phyloP scores from a whole-genome alignment of 2,888 invertebrate species.

The Tachina lurida region DNA sequence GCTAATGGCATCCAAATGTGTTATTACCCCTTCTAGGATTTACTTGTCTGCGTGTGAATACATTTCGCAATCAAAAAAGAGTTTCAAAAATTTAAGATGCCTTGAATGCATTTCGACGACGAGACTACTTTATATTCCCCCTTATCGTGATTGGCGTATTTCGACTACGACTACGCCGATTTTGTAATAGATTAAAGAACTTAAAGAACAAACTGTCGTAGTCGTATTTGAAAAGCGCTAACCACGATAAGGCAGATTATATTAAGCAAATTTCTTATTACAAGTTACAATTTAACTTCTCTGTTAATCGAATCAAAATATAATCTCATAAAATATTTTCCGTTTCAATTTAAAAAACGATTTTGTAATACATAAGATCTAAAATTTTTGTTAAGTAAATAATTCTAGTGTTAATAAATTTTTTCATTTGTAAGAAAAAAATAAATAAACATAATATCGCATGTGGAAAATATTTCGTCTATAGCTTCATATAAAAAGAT shows the following conservation, averaged over 20 bases:
- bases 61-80: too few species aligned
- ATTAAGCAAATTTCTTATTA: not conserved
- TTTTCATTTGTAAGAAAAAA: slow-evolving; percentile 31
- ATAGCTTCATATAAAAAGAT: slow-evolving; percentile 61
- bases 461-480: slow-evolving; percentile 52
- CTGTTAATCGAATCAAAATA: not conserved
- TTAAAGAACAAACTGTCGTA: too few species aligned
- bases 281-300: not conserved
- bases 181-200: too few species aligned
- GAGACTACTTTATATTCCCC: not conserved
- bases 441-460: slow-evolving; percentile 49
- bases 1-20: too few species aligned
- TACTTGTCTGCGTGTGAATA: too few species aligned
- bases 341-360: slow-evolving; percentile 20
- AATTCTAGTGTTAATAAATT: not conserved
- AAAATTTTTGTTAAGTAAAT: slow-evolving; percentile 7
- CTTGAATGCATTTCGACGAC: not conserved
- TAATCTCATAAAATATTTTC: not conserved
- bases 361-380: not conserved
- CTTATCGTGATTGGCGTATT: too few species aligned
- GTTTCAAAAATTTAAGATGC: too few species aligned
- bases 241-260: too few species aligned
- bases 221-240: too few species aligned
- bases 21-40: too few species aligned
- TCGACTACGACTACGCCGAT: too few species aligned